Percentiles rank a stretch among this genome's conserved stretches.
These are phyloP conservation scores for Lanius collurio DNA, from an alignment of 2,113 vertebrate genomes.

Conservation along the genomic window DNA sequence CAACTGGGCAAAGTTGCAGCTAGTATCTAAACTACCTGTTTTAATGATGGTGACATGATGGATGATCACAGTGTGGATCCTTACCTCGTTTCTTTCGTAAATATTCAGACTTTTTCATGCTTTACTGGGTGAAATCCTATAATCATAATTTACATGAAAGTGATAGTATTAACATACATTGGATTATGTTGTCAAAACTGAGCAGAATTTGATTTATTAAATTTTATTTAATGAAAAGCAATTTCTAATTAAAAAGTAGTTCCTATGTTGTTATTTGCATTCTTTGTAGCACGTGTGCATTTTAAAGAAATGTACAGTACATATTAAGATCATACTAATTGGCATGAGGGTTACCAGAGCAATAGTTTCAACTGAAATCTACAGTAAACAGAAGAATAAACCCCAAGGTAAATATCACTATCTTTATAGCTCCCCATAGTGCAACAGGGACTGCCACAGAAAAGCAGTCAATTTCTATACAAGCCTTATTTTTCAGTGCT, in stretches of 20 bases:
- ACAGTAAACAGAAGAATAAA: background rate
- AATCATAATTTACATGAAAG: background rate
- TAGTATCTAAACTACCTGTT: background rate
- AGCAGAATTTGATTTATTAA: background rate
- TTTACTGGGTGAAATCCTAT: background rate
- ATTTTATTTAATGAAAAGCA: background rate
- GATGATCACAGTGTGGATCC: background rate
- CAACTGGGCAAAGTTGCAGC: background rate
- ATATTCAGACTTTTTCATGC: background rate
- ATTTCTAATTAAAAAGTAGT: background rate
- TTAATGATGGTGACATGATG: background rate
- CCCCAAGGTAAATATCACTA: background rate
- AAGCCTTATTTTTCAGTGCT: background rate
- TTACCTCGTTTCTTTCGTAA: background rate
- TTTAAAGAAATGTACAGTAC: background rate
- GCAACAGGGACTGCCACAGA: background rate
- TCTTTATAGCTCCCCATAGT: background rate
- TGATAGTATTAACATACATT: background rate
- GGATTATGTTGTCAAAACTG: background rate
- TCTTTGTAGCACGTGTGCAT: background rate
- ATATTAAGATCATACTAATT: background rate
- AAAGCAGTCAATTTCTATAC: conserved; percentile 2
- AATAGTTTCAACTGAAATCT: conserved; percentile 9
- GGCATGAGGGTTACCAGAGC: background rate
- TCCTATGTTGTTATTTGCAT: background rate